A percentile compares a stretch with the other conserved stretches of the same genome.
phyloP scores from a whole-genome alignment of 2,797 vertebrate species.

The Ctenopoma multispine region DNA sequence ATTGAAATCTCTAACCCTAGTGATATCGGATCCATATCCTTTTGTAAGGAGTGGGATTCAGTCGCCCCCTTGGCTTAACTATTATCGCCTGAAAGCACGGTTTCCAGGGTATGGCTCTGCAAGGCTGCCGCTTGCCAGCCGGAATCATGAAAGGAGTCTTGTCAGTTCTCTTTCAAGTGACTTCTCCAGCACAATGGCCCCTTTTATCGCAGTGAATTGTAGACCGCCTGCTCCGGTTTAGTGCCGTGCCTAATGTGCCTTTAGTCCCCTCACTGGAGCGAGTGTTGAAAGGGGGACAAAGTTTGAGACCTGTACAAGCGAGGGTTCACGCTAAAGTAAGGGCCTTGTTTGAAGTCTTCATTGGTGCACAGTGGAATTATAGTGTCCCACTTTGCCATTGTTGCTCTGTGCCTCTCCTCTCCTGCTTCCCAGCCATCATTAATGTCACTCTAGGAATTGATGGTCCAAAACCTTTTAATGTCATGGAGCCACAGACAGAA shows the following conservation, averaged over 20 bases:
- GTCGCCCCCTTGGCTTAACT: slow-evolving; percentile 60
- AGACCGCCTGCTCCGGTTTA: slow-evolving; percentile 85
- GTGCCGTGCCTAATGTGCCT: slow-evolving; percentile 87
- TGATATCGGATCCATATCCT: slow-evolving; percentile 60
- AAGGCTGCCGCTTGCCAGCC: slow-evolving; percentile 81
- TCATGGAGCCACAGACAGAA: slow-evolving; percentile 37
- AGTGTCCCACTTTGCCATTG: slow-evolving; percentile 69
- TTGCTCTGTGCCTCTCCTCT: slow-evolving; percentile 51
- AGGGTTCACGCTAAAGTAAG: slow-evolving; percentile 78
- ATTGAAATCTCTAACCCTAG: slow-evolving; percentile 21
- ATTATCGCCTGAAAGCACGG: slow-evolving; percentile 83
- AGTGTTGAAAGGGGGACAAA: slow-evolving; percentile 84
- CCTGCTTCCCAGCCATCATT: slow-evolving; percentile 60
- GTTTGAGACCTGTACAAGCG: slow-evolving; percentile 88
- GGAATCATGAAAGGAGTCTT: slow-evolving; percentile 83
- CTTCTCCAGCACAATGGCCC: slow-evolving; percentile 85
- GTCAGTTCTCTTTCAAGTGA: slow-evolving; percentile 88
- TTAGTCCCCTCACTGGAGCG: slow-evolving; percentile 79
- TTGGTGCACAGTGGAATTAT: slow-evolving; percentile 70
- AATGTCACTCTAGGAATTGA: slow-evolving; percentile 54
- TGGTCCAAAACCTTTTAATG: slow-evolving; percentile 30
- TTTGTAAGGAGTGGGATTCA: slow-evolving; percentile 50
- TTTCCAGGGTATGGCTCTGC: slow-evolving; percentile 77
- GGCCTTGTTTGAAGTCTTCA: slow-evolving; percentile 81
- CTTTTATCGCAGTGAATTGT: slow-evolving; percentile 85